These are phyloP conservation scores for Aurelia sp. DNA, from an alignment of 30 jellyfish, hydroid and myxozoan species.

Conservation along the genomic window DNA sequence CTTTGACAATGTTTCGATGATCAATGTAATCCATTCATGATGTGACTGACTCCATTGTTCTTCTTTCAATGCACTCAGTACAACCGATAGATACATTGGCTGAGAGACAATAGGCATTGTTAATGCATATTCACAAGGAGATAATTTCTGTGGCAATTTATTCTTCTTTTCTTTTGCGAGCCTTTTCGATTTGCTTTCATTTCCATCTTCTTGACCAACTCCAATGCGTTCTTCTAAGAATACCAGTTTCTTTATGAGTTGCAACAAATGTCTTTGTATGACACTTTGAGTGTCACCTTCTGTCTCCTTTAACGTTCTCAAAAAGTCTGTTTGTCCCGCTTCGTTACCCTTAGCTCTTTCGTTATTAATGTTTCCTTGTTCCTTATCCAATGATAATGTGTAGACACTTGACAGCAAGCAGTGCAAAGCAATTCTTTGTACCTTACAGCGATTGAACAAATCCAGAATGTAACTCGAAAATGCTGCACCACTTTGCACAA, in stretches of 20 bases:
- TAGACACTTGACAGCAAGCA: slow-evolving; percentile 88
- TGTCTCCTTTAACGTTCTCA: too few species aligned
- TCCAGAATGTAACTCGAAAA: slow-evolving; percentile 74
- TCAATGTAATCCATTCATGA: slow-evolving; percentile 78
- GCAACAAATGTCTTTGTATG: slow-evolving; percentile 64
- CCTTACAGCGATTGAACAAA: slow-evolving; percentile 87
- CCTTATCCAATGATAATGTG: slow-evolving; percentile 43
- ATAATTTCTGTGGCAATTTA: slow-evolving; percentile 14
- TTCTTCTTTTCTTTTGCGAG: slow-evolving; percentile 28
- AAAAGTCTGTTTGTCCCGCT: too few species aligned
- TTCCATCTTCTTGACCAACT: slow-evolving; percentile 39
- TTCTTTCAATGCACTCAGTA: slow-evolving; percentile 76
- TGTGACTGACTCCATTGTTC: slow-evolving; percentile 68
- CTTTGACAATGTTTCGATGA: slow-evolving; percentile 81
- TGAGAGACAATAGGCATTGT: slow-evolving; percentile 75
- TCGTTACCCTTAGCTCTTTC: too few species aligned
- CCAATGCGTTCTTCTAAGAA: slow-evolving; percentile 79
- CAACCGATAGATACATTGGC: slow-evolving; percentile 86
- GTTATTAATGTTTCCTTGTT: background rate
- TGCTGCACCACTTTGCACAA: slow-evolving; percentile 88
- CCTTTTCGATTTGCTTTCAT: slow-evolving; percentile 34
- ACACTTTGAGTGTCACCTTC: slow-evolving; percentile 1
- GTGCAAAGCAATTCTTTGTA: slow-evolving; percentile 89
- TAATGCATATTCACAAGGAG: slow-evolving; percentile 64
- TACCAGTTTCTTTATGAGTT: slow-evolving; percentile 58